Evolutionary conservation across 1,140 invertebrate genomes (phyloP).

Genomic region (Achatina immaculata): DNA sequence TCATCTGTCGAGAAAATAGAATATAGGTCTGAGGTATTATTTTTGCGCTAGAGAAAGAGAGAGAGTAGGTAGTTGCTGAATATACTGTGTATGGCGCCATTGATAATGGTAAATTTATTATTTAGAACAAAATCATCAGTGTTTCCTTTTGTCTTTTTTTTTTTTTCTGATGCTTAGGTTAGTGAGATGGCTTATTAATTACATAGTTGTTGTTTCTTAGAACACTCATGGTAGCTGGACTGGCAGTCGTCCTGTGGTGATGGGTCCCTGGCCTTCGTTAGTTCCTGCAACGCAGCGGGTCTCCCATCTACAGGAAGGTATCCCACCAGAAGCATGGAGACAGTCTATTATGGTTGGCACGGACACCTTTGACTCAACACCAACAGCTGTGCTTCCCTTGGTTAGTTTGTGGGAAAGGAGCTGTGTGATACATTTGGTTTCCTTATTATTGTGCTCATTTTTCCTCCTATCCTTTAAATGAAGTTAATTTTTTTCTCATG

Average conservation of each 20-base stretch:
- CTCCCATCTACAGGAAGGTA: slow-evolving; percentile 74
- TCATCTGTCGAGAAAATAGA: too few relatives aligned
- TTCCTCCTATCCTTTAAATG: not conserved
- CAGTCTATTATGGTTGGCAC: slow-evolving; percentile 80
- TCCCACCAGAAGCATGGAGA: slow-evolving; percentile 76
- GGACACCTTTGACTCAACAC: slow-evolving; percentile 76
- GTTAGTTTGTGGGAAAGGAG: slow-evolving; percentile 57
- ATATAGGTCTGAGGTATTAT: too few relatives aligned
- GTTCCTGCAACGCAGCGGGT: slow-evolving; percentile 77
- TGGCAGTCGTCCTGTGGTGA: slow-evolving; percentile 81
- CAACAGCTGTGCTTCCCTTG: slow-evolving; percentile 77
- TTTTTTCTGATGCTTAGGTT: too few relatives aligned
- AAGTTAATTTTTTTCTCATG: not conserved
- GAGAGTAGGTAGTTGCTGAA: too few relatives aligned
- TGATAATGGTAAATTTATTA: too few relatives aligned
- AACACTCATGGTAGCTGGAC: slow-evolving; percentile 87
- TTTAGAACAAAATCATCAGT: too few relatives aligned
- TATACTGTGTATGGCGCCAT: too few relatives aligned
- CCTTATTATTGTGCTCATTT: not conserved
- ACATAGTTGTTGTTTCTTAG: slow-evolving; percentile 62
- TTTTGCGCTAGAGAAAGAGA: too few relatives aligned
- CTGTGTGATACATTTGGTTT: not conserved
- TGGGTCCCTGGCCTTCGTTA: slow-evolving; percentile 88
- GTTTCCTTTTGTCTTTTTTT: too few relatives aligned
- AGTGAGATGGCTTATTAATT: too few relatives aligned